Percentiles rank a stretch among this genome's conserved stretches.
These are phyloP conservation scores for Steinernema feltiae DNA, from an alignment of 1,140 invertebrate genomes.

Conservation along the genomic window DNA sequence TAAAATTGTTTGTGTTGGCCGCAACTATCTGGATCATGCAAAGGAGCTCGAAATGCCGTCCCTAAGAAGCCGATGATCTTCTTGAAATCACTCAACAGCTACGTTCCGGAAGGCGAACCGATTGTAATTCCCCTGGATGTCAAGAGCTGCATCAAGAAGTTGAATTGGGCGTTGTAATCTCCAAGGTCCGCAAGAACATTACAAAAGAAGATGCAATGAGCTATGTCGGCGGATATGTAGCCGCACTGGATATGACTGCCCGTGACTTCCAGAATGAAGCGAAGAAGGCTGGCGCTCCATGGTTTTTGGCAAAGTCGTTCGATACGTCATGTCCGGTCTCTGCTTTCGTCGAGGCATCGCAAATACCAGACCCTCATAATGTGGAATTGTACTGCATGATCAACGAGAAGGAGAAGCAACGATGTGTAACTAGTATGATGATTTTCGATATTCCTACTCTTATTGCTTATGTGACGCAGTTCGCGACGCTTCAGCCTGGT, in stretches of 20 bases:
- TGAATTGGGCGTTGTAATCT: constrained; percentile 73
- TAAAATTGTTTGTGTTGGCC: constrained; percentile 65
- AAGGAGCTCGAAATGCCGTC: constrained; percentile 64
- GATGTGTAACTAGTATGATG: constrained; percentile 66
- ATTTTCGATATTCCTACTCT: constrained; percentile 68
- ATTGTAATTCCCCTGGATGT: constrained; percentile 65
- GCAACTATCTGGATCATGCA: constrained; percentile 66
- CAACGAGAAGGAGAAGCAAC: constrained; percentile 32
- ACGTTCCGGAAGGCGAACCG: constrained; percentile 65
- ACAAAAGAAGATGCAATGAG: constrained; percentile 64
- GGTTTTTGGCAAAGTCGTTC: constrained; percentile 74
- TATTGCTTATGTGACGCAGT: constrained; percentile 68
- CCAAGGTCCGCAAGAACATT: constrained; percentile 63
- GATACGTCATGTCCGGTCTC: constrained; percentile 76
- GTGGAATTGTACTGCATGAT: constrained; percentile 66
- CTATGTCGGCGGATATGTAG: constrained; percentile 70
- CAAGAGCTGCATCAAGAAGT: constrained; percentile 72
- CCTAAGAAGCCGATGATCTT: constrained; percentile 69
- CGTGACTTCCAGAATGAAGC: constrained; percentile 64
- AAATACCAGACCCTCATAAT: constrained; percentile 65
- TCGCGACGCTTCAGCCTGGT: constrained; percentile 69
- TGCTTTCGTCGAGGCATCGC: constrained; percentile 64
- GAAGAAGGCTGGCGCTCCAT: constrained; percentile 68
- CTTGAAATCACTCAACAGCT: constrained; percentile 69
- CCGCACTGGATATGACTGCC: constrained; percentile 74